These are phyloP conservation scores for Zosterops borbonicus DNA, from an alignment of 2,113 vertebrate species.

Conservation along the genomic window DNA sequence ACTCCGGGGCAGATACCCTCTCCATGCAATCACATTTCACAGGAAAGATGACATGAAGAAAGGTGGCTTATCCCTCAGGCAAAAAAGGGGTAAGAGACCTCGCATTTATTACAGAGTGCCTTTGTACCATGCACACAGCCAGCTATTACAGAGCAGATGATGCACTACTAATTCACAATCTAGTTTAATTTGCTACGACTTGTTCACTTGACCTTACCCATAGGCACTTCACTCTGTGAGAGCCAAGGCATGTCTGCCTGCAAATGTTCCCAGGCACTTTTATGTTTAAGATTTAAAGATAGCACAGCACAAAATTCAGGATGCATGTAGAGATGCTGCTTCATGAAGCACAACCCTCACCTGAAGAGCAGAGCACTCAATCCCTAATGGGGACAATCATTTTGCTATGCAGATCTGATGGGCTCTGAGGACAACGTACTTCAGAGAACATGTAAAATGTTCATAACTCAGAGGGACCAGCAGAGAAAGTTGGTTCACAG, in stretches of 20 bases:
- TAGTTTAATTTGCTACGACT: background rate
- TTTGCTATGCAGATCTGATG: background rate
- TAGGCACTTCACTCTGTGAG: background rate
- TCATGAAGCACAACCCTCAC: background rate
- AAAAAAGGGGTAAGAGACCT: background rate
- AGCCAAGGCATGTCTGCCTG: background rate
- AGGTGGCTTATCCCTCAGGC: background rate
- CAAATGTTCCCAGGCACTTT: background rate
- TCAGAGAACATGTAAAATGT: background rate
- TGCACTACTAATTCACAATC: background rate
- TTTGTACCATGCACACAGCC: background rate
- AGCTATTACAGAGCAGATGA: background rate
- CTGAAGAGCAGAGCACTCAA: background rate
- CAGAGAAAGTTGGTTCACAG: background rate
- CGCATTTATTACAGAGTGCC: background rate
- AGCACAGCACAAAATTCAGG: background rate
- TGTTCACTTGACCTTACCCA: constrained; percentile 17
- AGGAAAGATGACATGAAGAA: background rate
- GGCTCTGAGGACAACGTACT: background rate
- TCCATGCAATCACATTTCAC: background rate
- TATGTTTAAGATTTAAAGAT: background rate
- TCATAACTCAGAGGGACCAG: background rate
- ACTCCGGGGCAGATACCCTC: background rate
- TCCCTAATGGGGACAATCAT: background rate
- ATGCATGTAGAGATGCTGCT: background rate